Evolutionary conservation across 30 jellyfish, hydroid and myxozoan genomes (phyloP), one percentile per base, ranked within the genome.

Genomic region (Turritopsis rubra): DNA sequence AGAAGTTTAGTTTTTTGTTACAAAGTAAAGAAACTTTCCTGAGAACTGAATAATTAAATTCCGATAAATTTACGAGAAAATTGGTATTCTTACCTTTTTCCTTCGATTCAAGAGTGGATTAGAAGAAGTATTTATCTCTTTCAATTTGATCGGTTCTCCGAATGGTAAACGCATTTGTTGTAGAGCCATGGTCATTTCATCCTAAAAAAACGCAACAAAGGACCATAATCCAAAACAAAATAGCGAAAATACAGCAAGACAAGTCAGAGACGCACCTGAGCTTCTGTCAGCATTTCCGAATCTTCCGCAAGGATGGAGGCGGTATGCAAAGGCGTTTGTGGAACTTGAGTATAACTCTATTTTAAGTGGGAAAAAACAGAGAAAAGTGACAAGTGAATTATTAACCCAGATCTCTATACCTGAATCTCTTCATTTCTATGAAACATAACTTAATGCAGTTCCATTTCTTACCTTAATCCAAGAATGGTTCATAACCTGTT

Each of bases 401-500:
- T n/a, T n/a, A n/a, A n/a, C n/a, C n/a, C n/a, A 60, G n/a, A 18
- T 18, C n/a, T 18, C 20, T 60, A 60, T 60, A n/a, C 20, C 18
- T 18, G 18, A 60, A 60, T 18, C n/a, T 18, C 20, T n/a, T 60
- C n/a, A n/a, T n/a, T n/a, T n/a, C n/a, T n/a, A n/a, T n/a, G n/a
- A n/a, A n/a, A n/a, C 53, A n/a, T 27, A 22, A 27, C 20, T 72
- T 0, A n/a, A 27, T 72, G 81, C 28, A 72, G 28, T n/a, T 72
- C 21, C 29, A n/a, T 22, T 18, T 24, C 89, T 81, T 66, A 92
- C 98, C 90, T 85, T 83, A 18, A 92, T 88, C 98, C 98, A 92
- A 18, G 98, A 93, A 75, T 92, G 98, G 70, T 92, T 80, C 98
- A 87, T 92, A n/a, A 92, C 96, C 71, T 92, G 94, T 18, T 29